A percentile compares a stretch with the other conserved stretches of the same genome.
These are phyloP conservation scores for Terrapene triunguis DNA, from an alignment of 2,113 vertebrate genomes.

Conservation along the genomic window DNA sequence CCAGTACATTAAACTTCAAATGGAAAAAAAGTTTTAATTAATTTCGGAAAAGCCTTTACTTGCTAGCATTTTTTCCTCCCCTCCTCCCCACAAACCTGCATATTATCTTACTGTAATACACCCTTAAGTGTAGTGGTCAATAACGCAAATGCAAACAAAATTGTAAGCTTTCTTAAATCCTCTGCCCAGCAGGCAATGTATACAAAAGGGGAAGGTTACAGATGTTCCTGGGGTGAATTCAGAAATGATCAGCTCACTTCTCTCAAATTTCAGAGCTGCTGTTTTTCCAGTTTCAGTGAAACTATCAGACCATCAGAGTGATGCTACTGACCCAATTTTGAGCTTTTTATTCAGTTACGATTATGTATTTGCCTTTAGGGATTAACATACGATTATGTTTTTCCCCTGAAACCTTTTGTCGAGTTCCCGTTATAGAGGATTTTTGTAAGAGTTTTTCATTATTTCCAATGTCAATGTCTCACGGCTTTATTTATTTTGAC, in stretches of 20 bases:
- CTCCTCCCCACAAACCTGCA: constrained; percentile 22
- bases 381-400: no score
- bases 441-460: constrained; percentile 32
- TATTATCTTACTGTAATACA: constrained; percentile 47
- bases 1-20: constrained; percentile 67
- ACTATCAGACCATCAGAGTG: constrained; percentile 14
- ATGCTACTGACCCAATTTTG: constrained; percentile 14
- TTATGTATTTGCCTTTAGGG: constrained; percentile 5
- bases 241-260: constrained; percentile 44
- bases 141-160: constrained; percentile 67
- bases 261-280: constrained; percentile 43
- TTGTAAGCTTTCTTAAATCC: constrained; percentile 49
- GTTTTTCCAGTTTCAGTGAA: constrained; percentile 44
- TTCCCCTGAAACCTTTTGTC: neutral
- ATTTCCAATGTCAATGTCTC: neutral
- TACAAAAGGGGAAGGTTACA: constrained; percentile 52
- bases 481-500: neutral
- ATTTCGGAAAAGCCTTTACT: constrained; percentile 57
- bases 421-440: constrained; percentile 1
- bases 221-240: constrained; percentile 34
- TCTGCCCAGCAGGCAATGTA: constrained; percentile 34
- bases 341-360: neutral
- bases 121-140: constrained; percentile 63
- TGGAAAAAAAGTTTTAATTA: constrained; percentile 75
- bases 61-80: neutral